Evolutionary conservation across 1,140 invertebrate species (phyloP).

Genomic region (Spodoptera frugiperda): DNA sequence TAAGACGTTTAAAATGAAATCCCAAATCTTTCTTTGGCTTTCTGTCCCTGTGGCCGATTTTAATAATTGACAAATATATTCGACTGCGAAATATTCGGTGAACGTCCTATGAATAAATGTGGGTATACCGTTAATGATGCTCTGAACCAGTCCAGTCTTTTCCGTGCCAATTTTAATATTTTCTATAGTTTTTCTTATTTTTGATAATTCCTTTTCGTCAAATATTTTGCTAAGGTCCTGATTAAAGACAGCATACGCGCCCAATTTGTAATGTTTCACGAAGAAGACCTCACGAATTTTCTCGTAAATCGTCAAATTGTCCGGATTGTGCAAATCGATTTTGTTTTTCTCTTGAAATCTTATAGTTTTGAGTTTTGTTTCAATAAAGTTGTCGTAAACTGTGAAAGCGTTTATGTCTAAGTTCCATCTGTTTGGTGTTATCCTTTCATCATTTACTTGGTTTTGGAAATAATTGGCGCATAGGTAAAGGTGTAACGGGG

Average conservation of each 20-base stretch:
- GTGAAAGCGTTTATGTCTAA: conserved; percentile 14
- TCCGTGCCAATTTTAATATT: conserved; percentile 4
- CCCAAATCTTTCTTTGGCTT: background rate
- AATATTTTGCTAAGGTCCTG: background rate
- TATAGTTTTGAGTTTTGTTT: conserved; percentile 39
- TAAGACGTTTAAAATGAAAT: conserved; percentile 14
- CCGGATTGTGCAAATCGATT: conserved; percentile 31
- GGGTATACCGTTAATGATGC: background rate
- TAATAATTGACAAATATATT: conserved; percentile 27
- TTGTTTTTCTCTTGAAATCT: conserved; percentile 43
- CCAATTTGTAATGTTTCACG: conserved; percentile 28
- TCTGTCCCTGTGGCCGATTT: background rate
- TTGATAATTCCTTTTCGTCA: background rate
- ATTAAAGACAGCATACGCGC: conserved; percentile 14
- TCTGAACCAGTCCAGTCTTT: conserved; percentile 12
- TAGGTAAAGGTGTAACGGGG: conserved; percentile 14
- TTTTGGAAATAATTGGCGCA: conserved; percentile 1
- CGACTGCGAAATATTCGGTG: conserved; percentile 22
- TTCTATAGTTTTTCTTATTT: background rate
- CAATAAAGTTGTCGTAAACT: conserved; percentile 35
- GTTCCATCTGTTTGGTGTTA: conserved; percentile 10
- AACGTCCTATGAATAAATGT: conserved; percentile 24
- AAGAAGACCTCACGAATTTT: background rate
- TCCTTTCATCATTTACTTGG: background rate
- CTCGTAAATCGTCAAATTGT: conserved; percentile 8